Conservation (phyloP, 2,797 vertebrate species). For the Ispidina picta region DNA sequence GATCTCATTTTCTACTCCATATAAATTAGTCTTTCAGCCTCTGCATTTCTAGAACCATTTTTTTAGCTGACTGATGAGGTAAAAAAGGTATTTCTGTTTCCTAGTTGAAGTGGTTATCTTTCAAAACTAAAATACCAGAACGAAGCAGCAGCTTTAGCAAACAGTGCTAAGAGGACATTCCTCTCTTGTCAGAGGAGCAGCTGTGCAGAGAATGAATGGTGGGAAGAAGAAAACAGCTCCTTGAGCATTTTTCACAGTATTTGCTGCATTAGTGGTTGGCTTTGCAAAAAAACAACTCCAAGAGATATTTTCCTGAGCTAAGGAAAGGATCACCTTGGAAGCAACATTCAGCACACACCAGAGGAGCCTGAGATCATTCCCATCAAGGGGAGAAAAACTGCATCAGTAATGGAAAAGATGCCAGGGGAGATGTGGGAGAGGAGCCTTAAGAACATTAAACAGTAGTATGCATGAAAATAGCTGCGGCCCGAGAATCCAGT, state of each 20-base stretch:
- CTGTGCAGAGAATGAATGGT: neutral
- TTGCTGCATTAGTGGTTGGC: neutral
- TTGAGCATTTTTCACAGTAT: neutral
- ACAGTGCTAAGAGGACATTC: neutral
- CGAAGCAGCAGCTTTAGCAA: neutral
- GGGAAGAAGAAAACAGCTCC: neutral
- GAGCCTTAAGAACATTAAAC: neutral
- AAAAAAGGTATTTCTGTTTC: neutral
- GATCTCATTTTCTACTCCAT: neutral
- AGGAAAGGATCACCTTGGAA: neutral
- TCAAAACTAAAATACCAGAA: neutral
- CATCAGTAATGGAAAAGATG: neutral
- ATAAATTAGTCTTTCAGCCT: neutral
- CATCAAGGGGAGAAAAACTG: neutral
- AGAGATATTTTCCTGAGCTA: neutral
- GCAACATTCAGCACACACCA: neutral
- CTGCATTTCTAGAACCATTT: neutral
- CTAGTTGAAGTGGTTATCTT: neutral
- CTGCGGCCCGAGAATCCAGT: neutral
- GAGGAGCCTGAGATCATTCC: neutral
- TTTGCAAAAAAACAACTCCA: neutral
- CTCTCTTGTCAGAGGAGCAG: neutral
- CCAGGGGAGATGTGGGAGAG: neutral
- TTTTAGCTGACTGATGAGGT: neutral
- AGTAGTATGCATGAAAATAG: neutral